Conservation (phyloP, 2,797 vertebrate genomes). For the Gymnothorax javanicus region DNA sequence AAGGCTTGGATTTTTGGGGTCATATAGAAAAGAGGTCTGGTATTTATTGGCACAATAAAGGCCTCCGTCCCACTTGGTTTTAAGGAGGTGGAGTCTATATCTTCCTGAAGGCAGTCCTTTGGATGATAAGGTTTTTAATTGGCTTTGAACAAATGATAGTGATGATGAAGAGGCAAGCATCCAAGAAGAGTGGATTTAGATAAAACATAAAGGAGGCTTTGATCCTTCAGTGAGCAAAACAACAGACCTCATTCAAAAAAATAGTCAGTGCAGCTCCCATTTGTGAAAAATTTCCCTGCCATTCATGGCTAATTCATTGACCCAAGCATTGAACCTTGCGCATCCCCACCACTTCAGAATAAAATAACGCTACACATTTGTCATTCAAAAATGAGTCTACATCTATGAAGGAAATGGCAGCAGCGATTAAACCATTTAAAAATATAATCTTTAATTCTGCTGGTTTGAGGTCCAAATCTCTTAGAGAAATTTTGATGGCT, state of each 20-base stretch:
- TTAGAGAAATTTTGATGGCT: neutral
- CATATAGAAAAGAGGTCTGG: neutral
- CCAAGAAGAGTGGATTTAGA: constrained; percentile 18
- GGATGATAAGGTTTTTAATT: constrained; percentile 43
- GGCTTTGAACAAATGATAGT: constrained; percentile 39
- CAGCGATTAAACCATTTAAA: too few species aligned
- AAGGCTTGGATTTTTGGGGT: neutral
- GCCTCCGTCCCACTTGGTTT: neutral
- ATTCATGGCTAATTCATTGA: neutral
- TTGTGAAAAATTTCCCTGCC: neutral
- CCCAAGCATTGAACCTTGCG: neutral
- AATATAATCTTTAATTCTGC: neutral
- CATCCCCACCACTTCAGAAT: neutral
- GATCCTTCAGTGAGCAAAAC: neutral
- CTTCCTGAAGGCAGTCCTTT: constrained; percentile 5
- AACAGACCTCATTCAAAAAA: neutral
- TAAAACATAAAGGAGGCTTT: constrained; percentile 8
- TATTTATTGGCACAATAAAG: constrained; percentile 31
- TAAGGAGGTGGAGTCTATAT: constrained; percentile 1
- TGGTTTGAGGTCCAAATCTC: neutral
- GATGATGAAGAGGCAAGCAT: constrained; percentile 32
- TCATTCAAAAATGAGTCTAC: neutral
- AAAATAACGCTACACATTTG: neutral
- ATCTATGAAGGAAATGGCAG: neutral
- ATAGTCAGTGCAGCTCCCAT: neutral